phyloP scores from a whole-genome alignment of 2,888 invertebrate genomes.

The Leucophora obtusa region DNA sequence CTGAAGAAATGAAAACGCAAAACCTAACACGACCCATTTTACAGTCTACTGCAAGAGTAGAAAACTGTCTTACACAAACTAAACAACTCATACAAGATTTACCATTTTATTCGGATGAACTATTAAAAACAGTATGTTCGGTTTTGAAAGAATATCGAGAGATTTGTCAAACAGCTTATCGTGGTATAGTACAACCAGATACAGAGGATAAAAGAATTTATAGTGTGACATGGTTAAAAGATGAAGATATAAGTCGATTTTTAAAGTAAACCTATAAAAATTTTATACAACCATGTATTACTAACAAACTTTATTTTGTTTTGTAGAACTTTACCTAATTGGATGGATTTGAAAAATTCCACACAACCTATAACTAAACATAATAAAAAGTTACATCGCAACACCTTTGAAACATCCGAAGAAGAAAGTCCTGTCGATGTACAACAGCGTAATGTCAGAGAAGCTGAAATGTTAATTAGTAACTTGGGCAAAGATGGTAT shows the following conservation, averaged over 20 bases:
- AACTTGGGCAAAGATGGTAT: slow-evolving; percentile 94
- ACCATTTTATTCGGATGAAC: slow-evolving; percentile 86
- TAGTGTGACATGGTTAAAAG: slow-evolving; percentile 93
- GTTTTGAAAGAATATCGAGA: slow-evolving; percentile 86
- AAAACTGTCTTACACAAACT: slow-evolving; percentile 82
- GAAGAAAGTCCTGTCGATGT: slow-evolving; percentile 90
- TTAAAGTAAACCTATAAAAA: slow-evolving; percentile 82
- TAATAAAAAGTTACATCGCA: slow-evolving; percentile 74
- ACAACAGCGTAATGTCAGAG: slow-evolving; percentile 88
- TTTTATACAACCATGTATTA: neutral
- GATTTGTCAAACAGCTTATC: slow-evolving; percentile 86
- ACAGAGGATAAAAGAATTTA: slow-evolving; percentile 88
- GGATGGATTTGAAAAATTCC: slow-evolving; percentile 83
- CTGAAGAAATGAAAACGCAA: slow-evolving; percentile 84
- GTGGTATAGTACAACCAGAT: slow-evolving; percentile 87
- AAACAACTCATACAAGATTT: slow-evolving; percentile 84
- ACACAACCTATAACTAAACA: slow-evolving; percentile 70
- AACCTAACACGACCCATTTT: slow-evolving; percentile 83
- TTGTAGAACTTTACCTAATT: slow-evolving; percentile 87
- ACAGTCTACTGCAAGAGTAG: slow-evolving; percentile 86
- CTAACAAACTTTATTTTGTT: slow-evolving; percentile 1
- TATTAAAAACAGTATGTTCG: slow-evolving; percentile 85
- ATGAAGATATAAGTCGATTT: slow-evolving; percentile 96
- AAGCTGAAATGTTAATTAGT: slow-evolving; percentile 95
- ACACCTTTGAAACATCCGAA: slow-evolving; percentile 80